Conservation (phyloP, 2,888 invertebrate genomes). For the Xestobium rufovillosum region DNA sequence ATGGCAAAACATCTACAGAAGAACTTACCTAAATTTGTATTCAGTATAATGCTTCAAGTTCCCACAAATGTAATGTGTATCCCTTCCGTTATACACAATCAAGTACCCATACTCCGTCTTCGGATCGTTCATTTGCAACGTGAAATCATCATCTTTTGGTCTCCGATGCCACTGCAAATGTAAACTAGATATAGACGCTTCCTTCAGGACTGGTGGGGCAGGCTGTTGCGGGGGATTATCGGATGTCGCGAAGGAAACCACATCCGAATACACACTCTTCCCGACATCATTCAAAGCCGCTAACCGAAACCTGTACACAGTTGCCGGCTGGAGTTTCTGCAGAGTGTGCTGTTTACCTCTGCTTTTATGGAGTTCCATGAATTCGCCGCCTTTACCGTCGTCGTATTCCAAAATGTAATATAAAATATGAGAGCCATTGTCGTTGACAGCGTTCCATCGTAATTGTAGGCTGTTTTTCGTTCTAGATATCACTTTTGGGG, state of each 20-base stretch:
- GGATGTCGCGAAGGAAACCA: constrained; percentile 62
- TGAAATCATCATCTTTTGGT: constrained; percentile 71
- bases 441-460: constrained; percentile 63
- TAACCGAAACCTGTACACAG: constrained; percentile 73
- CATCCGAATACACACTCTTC: constrained; percentile 63
- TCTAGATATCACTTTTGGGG: constrained; percentile 64
- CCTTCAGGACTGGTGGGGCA: constrained; percentile 61
- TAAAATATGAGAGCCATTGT: constrained; percentile 73
- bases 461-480: constrained; percentile 60
- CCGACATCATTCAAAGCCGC: constrained; percentile 79
- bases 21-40: constrained; percentile 67
- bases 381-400: constrained; percentile 60
- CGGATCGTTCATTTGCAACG: constrained; percentile 67
- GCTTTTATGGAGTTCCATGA: constrained; percentile 64
- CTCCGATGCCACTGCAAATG: constrained; percentile 68
- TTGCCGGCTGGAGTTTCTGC: constrained; percentile 68
- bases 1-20: too few species aligned
- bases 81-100: constrained; percentile 71
- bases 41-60: constrained; percentile 66
- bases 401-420: constrained; percentile 75
- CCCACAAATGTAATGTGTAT: constrained; percentile 58
- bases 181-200: constrained; percentile 56
- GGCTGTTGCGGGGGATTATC: constrained; percentile 77
- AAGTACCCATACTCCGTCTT: constrained; percentile 42
- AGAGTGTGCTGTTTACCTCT: constrained; percentile 69